Conservation (phyloP, 2,888 invertebrate species). For the Drosophila testacea region DNA sequence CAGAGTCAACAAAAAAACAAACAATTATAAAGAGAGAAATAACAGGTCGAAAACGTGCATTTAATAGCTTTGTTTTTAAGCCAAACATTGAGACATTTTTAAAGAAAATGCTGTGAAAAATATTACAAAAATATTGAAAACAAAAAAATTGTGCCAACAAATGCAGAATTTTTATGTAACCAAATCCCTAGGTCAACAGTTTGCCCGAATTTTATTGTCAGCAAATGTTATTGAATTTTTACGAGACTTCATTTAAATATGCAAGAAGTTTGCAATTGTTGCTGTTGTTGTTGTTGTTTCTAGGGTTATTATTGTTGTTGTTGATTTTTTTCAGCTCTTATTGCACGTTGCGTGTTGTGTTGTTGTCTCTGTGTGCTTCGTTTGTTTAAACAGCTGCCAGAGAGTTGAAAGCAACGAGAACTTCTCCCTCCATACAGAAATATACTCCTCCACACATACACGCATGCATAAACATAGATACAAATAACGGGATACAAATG, state of each 20-base stretch:
- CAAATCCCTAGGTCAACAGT: conserved; percentile 60
- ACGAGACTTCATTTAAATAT: conserved; percentile 30
- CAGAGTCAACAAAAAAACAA: conserved; percentile 18
- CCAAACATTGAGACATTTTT: conserved; percentile 12
- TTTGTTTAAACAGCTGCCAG: conserved; percentile 76
- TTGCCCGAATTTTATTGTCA: conserved; percentile 35
- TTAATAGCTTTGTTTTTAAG: neutral
- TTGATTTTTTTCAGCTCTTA: conserved; percentile 4
- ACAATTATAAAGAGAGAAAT: neutral
- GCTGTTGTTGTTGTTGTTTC: conserved; percentile 13
- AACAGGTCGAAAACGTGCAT: conserved; percentile 32
- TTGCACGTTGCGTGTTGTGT: conserved; percentile 24
- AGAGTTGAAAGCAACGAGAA: conserved; percentile 40
- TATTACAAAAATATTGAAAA: conserved; percentile 51
- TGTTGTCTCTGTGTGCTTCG: conserved; percentile 22
- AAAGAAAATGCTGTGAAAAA: conserved; percentile 8
- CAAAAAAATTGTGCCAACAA: conserved; percentile 21
- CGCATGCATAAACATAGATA: conserved; percentile 65
- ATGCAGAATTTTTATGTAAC: conserved; percentile 54
- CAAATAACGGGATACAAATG: conserved; percentile 58
- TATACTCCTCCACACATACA: neutral
- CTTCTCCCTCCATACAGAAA: conserved; percentile 25
- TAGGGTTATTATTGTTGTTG: conserved; percentile 15
- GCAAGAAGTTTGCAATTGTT: conserved; percentile 36
- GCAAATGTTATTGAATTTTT: conserved; percentile 76